Conservation (phyloP, 2,113 vertebrate species). For the Tringa solitaria region DNA sequence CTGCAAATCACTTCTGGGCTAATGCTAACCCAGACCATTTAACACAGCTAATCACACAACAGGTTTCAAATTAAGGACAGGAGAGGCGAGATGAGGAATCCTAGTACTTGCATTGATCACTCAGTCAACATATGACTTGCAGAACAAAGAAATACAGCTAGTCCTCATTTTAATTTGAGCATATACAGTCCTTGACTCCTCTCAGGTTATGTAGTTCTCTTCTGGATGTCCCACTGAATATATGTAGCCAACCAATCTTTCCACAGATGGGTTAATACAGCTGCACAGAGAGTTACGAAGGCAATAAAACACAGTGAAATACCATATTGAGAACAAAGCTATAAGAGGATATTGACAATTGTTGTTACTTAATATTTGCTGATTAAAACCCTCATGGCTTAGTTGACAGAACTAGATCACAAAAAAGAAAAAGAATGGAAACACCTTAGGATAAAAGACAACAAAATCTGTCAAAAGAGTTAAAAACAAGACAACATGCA, state of each 20-base stretch:
- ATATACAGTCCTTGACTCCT: neutral
- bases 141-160: neutral
- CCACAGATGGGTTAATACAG: neutral
- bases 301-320: neutral
- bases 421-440: conserved; percentile 20
- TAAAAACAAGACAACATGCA: neutral
- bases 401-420: neutral
- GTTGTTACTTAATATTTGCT: neutral
- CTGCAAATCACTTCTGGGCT: neutral
- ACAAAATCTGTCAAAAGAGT: neutral
- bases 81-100: neutral
- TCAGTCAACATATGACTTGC: neutral
- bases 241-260: neutral
- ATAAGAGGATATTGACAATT: neutral
- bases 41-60: neutral
- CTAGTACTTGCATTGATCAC: neutral
- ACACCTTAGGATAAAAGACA: neutral
- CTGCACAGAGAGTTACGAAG: conserved; percentile 3
- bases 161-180: neutral
- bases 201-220: neutral
- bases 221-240: neutral
- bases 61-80: neutral
- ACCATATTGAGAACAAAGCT: neutral
- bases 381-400: neutral
- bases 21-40: neutral